phyloP scores from a whole-genome alignment of 2,888 invertebrate genomes.

The Tipula helvola region DNA sequence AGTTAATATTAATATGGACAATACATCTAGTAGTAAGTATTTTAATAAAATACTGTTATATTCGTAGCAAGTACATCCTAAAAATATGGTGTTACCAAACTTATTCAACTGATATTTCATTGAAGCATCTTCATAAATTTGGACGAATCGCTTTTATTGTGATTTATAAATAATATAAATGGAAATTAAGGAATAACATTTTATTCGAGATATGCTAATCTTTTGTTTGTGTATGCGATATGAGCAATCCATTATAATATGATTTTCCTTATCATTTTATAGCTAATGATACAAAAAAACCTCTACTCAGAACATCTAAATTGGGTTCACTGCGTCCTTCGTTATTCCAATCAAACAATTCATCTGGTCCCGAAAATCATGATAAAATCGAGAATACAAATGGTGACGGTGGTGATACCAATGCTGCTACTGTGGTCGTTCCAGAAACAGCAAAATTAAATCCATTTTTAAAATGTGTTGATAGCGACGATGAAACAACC shows the following conservation, averaged over 20 bases:
- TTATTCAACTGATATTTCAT: not conserved
- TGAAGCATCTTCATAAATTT: not conserved
- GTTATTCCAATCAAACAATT: constrained; percentile 10
- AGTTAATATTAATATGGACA: not conserved
- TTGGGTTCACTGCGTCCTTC: constrained; percentile 14
- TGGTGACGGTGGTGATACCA: not conserved
- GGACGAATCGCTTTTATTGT: not conserved
- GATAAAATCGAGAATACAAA: not conserved
- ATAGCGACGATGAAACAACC: constrained; percentile 9
- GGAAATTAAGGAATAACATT: not conserved
- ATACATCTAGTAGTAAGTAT: not conserved
- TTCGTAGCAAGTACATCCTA: not conserved
- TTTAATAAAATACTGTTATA: not conserved
- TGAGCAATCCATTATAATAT: not conserved
- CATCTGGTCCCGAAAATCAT: not conserved
- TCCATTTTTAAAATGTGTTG: constrained; percentile 9
- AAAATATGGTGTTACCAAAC: not conserved
- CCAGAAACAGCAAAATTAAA: not conserved
- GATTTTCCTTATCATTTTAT: not conserved
- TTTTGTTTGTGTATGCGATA: not conserved
- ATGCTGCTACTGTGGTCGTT: not conserved
- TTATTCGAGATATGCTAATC: not conserved
- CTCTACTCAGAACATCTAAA: constrained; percentile 4
- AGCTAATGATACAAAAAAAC: not conserved
- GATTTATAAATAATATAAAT: not conserved